Conservation (phyloP, 1,140 invertebrate genomes). For the Delia radicum region DNA sequence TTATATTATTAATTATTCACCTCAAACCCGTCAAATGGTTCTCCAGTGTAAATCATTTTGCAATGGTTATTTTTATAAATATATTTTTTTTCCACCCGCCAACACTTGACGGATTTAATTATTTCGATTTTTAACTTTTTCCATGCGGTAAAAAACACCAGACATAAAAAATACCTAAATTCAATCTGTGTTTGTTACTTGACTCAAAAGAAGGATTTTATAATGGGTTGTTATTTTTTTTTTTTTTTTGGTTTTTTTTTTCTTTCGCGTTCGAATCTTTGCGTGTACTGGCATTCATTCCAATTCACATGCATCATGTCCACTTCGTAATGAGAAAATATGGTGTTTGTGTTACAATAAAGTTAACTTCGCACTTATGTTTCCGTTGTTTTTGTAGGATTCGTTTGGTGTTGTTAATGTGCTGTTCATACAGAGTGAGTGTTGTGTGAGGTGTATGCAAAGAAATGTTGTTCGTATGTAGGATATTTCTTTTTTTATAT, state of each 20-base stretch:
- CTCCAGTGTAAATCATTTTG: too few species aligned
- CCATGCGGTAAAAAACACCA: too few species aligned
- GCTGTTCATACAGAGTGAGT: too few species aligned
- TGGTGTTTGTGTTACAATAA: constrained; percentile 56
- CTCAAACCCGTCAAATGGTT: too few species aligned
- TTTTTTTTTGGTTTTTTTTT: constrained; percentile 10
- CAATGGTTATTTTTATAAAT: too few species aligned
- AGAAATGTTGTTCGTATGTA: too few species aligned
- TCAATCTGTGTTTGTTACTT: neutral
- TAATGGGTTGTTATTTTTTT: neutral
- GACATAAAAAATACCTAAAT: too few species aligned
- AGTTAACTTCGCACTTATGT: constrained; percentile 56
- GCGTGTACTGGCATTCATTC: constrained; percentile 41
- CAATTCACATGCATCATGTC: constrained; percentile 51
- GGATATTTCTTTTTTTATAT: too few species aligned
- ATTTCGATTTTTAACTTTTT: constrained; percentile 43
- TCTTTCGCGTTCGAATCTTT: too few species aligned
- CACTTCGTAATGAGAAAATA: constrained; percentile 56
- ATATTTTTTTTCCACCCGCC: constrained; percentile 35
- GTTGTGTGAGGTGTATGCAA: neutral
- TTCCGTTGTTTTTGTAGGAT: constrained; percentile 24
- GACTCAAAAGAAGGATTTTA: neutral
- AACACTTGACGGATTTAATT: constrained; percentile 57
- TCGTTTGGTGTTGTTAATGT: neutral
- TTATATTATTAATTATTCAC: too few species aligned